These are phyloP conservation scores for Dichetophora obliterata DNA, from an alignment of 2,888 invertebrate species.

Conservation along the genomic window DNA sequence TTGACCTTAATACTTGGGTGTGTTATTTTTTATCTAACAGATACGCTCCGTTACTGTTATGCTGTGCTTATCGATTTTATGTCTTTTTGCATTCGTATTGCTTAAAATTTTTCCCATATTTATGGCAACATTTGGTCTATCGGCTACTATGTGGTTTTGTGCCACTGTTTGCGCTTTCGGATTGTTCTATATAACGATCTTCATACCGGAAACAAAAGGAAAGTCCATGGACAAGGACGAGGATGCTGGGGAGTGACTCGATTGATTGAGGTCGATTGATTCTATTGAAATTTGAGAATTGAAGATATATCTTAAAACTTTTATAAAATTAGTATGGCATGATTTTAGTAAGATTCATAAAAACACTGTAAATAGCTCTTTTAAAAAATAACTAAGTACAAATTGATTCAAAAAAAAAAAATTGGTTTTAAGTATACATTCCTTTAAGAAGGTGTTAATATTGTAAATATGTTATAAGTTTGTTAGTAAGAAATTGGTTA, in stretches of 20 bases:
- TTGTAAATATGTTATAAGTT: no score
- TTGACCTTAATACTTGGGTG: neutral
- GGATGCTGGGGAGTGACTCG: neutral
- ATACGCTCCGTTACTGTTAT: conserved; percentile 60
- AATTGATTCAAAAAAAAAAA: no score
- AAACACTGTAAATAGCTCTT: no score
- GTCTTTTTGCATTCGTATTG: conserved; percentile 55
- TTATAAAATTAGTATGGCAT: neutral
- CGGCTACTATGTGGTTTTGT: conserved; percentile 64
- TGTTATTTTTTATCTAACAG: conserved; percentile 27
- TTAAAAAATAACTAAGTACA: no score
- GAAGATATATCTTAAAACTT: no score
- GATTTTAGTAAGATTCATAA: no score
- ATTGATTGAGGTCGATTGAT: neutral
- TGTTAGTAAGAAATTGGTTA: no score
- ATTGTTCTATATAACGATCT: conserved; percentile 60
- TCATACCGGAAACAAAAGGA: conserved; percentile 65
- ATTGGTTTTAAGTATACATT: no score
- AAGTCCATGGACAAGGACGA: conserved; percentile 55
- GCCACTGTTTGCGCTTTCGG: conserved; percentile 57
- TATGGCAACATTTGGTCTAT: conserved; percentile 57
- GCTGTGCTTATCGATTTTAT: conserved; percentile 57
- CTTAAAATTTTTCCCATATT: conserved; percentile 63
- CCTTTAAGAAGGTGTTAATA: no score
- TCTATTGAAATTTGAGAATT: no score